Conservation (phyloP, 2,113 vertebrate species). For the Gnathonemus echidnorhynchus region DNA sequence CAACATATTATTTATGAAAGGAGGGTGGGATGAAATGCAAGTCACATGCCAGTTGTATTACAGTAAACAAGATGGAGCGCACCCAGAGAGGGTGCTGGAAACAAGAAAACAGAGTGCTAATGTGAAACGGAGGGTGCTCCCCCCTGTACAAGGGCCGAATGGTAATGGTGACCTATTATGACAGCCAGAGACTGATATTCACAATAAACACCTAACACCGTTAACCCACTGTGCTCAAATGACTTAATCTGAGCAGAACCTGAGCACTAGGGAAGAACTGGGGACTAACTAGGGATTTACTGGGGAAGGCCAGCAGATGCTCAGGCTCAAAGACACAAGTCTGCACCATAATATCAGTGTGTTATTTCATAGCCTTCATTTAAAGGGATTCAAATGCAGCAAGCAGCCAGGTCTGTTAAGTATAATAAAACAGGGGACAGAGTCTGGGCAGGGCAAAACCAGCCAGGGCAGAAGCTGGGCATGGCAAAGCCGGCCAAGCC, state of each 20-base stretch:
- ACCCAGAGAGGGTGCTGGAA: slow-evolving; percentile 25
- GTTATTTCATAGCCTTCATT: not conserved
- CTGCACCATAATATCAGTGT: not conserved
- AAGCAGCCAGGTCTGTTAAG: not conserved
- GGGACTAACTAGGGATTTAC: not conserved
- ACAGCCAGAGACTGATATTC: not conserved
- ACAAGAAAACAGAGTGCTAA: not conserved
- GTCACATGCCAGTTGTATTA: slow-evolving; percentile 67
- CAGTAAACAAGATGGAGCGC: slow-evolving; percentile 74
- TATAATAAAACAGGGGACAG: not conserved
- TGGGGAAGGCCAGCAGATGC: not conserved
- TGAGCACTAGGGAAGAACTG: not conserved
- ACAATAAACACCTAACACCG: not conserved
- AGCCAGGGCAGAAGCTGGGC: not conserved
- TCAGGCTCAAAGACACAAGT: not conserved
- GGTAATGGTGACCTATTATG: not conserved
- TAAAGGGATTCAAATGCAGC: not conserved
- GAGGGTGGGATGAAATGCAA: slow-evolving; percentile 34
- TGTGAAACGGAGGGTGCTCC: too few relatives aligned
- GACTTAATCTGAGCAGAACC: not conserved
- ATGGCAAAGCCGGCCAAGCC: fast-evolving
- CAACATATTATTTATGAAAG: slow-evolving; percentile 14
- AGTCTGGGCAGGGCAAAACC: not conserved
- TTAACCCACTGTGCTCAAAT: not conserved
- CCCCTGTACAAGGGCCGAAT: not conserved